Conservation (phyloP, 1,140 invertebrate species). For the Drosophila bipectinata region DNA sequence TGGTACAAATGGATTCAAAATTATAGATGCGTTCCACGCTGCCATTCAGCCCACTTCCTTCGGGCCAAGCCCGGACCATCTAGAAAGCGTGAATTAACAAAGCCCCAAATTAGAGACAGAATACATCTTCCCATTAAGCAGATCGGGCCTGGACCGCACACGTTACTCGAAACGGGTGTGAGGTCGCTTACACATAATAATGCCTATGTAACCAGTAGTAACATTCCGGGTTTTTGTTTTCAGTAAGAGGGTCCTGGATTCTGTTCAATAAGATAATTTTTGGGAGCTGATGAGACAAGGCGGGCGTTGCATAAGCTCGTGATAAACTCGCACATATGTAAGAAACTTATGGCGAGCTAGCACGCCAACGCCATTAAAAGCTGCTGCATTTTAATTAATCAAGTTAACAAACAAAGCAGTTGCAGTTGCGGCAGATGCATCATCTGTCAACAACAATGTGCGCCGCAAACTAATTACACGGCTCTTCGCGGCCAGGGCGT, state of each 20-base stretch:
- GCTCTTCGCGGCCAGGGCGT: conserved; percentile 6
- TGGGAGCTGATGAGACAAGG: background rate
- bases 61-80: conserved; percentile 1
- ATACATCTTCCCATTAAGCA: background rate
- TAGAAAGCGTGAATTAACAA: background rate
- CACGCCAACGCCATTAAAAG: conserved; percentile 48
- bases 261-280: background rate
- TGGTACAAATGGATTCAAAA: conserved; percentile 57
- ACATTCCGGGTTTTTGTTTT: background rate
- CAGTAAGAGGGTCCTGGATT: background rate
- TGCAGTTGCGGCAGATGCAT: conserved; percentile 22
- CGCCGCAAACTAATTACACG: conserved; percentile 73
- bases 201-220: no score
- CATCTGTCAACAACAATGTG: conserved; percentile 61
- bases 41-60: conserved; percentile 67
- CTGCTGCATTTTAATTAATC: conserved; percentile 58
- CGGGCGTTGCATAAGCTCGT: conserved; percentile 39
- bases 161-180: background rate
- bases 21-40: conserved; percentile 55
- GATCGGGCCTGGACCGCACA: background rate
- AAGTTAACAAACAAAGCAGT: conserved; percentile 50
- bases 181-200: no score
- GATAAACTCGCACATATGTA: conserved; percentile 31
- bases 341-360: conserved; percentile 42
- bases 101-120: conserved; percentile 23